Evolutionary conservation across 2,888 invertebrate species (phyloP).

Genomic region (Barypeithes pellucidus): DNA sequence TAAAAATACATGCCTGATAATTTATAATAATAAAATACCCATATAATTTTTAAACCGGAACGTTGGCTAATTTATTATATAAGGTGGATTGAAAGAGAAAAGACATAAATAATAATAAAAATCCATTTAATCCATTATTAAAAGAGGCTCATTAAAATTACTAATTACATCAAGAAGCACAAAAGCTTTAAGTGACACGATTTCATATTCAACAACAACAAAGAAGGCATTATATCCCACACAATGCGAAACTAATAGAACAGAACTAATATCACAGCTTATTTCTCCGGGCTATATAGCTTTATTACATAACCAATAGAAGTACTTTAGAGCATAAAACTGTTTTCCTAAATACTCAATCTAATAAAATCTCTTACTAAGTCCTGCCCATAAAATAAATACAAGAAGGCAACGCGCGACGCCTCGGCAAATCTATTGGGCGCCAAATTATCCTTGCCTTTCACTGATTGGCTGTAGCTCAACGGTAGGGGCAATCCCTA

Average conservation of each 20-base stretch:
- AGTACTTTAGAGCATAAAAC: constrained; percentile 68
- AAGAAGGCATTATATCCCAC: constrained; percentile 48
- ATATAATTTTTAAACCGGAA: constrained; percentile 3
- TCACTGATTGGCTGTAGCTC: constrained; percentile 62
- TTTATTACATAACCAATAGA: constrained; percentile 67
- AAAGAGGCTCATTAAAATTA: constrained; percentile 24
- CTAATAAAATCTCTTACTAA: constrained; percentile 69
- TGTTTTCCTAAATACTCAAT: constrained; percentile 70
- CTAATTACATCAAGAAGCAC: constrained; percentile 36
- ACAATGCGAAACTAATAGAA: constrained; percentile 59
- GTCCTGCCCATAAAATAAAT: constrained; percentile 70
- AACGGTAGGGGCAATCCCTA: constrained; percentile 58
- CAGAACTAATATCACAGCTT: constrained; percentile 62
- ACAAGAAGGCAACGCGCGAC: constrained; percentile 65
- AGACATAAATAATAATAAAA: constrained; percentile 11
- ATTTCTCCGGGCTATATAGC: constrained; percentile 59
- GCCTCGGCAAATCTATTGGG: constrained; percentile 66
- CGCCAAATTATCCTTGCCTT: constrained; percentile 62
- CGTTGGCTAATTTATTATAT: constrained; percentile 13
- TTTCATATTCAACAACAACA: constrained; percentile 46
- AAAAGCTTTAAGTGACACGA: constrained; percentile 39
- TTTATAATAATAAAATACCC: background rate
- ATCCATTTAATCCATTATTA: background rate
- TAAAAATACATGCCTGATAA: background rate
- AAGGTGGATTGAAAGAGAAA: background rate